phyloP scores from a whole-genome alignment of 2,113 vertebrate genomes.

The Mus pahari region DNA sequence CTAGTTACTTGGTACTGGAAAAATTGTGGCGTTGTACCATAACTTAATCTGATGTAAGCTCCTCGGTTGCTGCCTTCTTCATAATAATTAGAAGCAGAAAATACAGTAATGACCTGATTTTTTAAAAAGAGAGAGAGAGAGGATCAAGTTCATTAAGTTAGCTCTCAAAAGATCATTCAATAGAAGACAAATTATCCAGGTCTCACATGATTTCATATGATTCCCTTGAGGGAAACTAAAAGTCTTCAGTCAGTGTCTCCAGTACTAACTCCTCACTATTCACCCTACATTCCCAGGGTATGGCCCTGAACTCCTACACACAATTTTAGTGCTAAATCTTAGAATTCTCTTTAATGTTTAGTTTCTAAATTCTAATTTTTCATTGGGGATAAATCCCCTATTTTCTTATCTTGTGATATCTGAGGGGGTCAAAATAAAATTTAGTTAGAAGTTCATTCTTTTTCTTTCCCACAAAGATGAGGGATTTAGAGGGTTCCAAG shows the following conservation, averaged over 20 bases:
- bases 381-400: constrained; percentile 18
- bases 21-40: constrained; percentile 89
- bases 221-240: neutral
- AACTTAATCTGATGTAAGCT: constrained; percentile 94
- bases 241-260: neutral
- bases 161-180: constrained; percentile 55
- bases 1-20: constrained; percentile 95
- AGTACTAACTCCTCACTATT: neutral
- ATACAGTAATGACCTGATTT: constrained; percentile 95
- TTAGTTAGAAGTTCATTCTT: constrained; percentile 29
- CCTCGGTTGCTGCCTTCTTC: constrained; percentile 97
- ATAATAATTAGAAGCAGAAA: constrained; percentile 99
- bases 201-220: constrained; percentile 26
- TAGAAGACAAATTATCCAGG: constrained; percentile 49
- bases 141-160: constrained; percentile 21
- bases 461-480: constrained; percentile 16
- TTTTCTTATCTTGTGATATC: constrained; percentile 47
- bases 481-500: neutral
- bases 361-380: constrained; percentile 60
- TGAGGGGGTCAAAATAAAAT: constrained; percentile 54
- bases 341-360: neutral
- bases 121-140: constrained; percentile 78
- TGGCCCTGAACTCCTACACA: neutral
- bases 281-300: neutral
- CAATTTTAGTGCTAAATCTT: constrained; percentile 13